Percentiles rank a stretch among this genome's conserved stretches.
phyloP scores from a whole-genome alignment of 2,888 invertebrate species.

The Phanerotoma sp. region DNA sequence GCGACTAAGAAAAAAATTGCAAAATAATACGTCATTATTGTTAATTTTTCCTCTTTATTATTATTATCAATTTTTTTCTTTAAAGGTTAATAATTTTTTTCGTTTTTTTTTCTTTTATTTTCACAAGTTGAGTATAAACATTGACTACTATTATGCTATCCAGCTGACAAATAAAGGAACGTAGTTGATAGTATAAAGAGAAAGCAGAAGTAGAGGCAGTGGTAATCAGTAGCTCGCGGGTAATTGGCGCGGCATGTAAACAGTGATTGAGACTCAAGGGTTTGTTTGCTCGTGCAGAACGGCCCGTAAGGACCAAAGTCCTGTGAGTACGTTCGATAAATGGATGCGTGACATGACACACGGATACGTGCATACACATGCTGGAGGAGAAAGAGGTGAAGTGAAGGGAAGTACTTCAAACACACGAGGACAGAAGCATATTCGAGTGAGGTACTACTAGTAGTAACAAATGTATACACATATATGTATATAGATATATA shows the following conservation, averaged over 20 bases:
- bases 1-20: too few relatives aligned
- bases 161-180: not conserved
- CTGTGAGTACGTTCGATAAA: conserved; percentile 19
- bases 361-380: conserved; percentile 9
- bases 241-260: conserved; percentile 54
- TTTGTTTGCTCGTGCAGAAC: conserved; percentile 44
- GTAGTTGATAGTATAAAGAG: conserved; percentile 4
- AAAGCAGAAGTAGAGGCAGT: not conserved
- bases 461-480: conserved; percentile 17
- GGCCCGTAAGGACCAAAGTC: conserved; percentile 19
- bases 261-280: conserved; percentile 42
- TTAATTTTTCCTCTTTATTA: not conserved
- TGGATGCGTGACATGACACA: conserved; percentile 33
- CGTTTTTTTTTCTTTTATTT: too few relatives aligned
- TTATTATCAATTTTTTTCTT: not conserved
- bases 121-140: too few relatives aligned
- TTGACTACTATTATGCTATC: not conserved
- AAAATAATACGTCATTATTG: too few relatives aligned
- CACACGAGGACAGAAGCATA: conserved; percentile 3
- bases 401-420: conserved; percentile 5
- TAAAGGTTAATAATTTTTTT: not conserved
- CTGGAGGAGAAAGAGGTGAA: conserved; percentile 7
- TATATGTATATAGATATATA: too few relatives aligned
- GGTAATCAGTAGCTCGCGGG: conserved; percentile 41
- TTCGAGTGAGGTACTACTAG: conserved; percentile 11